These are phyloP conservation scores for Phania funesta DNA, from an alignment of 2,888 invertebrate genomes.

Conservation along the genomic window DNA sequence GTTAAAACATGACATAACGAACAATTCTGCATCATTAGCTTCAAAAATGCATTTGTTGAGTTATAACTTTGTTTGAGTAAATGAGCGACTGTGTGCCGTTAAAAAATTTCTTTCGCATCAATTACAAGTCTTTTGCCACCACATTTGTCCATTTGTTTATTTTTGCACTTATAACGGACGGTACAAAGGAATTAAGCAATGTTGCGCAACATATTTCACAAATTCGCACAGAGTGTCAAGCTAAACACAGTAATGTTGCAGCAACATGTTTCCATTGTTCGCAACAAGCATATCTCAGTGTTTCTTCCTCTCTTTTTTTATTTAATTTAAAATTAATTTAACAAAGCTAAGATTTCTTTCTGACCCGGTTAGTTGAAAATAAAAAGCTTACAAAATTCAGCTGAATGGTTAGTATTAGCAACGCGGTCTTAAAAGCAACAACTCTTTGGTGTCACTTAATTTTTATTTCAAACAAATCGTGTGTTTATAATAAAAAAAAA, in stretches of 20 bases:
- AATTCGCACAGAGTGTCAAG: neutral
- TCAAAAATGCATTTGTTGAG: too few species aligned
- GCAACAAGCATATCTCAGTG: neutral
- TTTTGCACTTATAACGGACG: too few species aligned
- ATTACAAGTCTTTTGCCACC: too few species aligned
- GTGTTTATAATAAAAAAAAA: neutral
- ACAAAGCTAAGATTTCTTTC: conserved; percentile 34
- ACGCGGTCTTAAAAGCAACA: conserved; percentile 29
- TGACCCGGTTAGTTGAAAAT: conserved; percentile 30
- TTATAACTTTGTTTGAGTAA: too few species aligned
- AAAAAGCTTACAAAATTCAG: conserved; percentile 47
- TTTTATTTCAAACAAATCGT: neutral
- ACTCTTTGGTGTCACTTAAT: neutral
- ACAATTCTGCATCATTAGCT: too few species aligned
- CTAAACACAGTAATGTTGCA: neutral
- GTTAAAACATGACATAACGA: too few species aligned
- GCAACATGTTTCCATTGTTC: neutral
- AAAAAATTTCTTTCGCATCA: too few species aligned
- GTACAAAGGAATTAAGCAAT: too few species aligned
- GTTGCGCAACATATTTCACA: too few species aligned
- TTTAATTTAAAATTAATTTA: neutral
- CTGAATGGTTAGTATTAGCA: conserved; percentile 36
- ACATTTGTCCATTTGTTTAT: too few species aligned
- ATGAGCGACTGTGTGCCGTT: too few species aligned
- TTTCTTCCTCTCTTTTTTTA: neutral